These are phyloP conservation scores for Calameuta idolon DNA, from an alignment of 2,888 invertebrate species.

Conservation along the genomic window DNA sequence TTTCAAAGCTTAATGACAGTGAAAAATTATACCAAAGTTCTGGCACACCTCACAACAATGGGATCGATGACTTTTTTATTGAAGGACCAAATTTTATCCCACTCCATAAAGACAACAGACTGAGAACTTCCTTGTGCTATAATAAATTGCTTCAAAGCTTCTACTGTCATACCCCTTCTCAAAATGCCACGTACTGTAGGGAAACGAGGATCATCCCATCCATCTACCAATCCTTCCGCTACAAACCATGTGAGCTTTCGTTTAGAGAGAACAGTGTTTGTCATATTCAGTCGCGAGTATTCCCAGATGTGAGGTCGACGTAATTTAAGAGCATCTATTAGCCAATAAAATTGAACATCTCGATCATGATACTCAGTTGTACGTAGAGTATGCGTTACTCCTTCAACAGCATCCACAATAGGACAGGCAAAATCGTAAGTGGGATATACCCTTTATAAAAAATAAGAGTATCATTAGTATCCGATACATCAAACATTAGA, in stretches of 20 bases:
- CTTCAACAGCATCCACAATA: constrained; percentile 97
- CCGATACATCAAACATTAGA: background rate
- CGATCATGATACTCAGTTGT: constrained; percentile 99
- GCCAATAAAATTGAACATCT: constrained; percentile 98
- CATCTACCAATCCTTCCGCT: constrained; percentile 91
- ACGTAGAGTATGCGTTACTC: constrained; percentile 95
- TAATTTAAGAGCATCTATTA: constrained; percentile 86
- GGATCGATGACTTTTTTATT: constrained; percentile 99
- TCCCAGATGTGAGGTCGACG: constrained; percentile 96
- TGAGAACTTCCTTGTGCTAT: constrained; percentile 97
- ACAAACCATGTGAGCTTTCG: constrained; percentile 99
- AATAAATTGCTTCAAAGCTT: constrained; percentile 96
- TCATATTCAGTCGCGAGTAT: constrained; percentile 94
- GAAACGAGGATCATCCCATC: constrained; percentile 99
- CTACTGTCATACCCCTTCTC: constrained; percentile 96
- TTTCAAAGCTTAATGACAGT: background rate
- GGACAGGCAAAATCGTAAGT: constrained; percentile 99
- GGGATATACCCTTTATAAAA: constrained; percentile 86
- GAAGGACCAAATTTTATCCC: constrained; percentile 99
- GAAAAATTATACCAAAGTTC: background rate
- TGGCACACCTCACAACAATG: constrained; percentile 76
- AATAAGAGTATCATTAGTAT: background rate
- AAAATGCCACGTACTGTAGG: constrained; percentile 98
- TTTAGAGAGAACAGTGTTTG: constrained; percentile 97
- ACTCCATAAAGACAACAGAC: constrained; percentile 99